These are phyloP conservation scores for Hybognathus amarus DNA, from an alignment of 2,797 vertebrate genomes.

Conservation along the genomic window DNA sequence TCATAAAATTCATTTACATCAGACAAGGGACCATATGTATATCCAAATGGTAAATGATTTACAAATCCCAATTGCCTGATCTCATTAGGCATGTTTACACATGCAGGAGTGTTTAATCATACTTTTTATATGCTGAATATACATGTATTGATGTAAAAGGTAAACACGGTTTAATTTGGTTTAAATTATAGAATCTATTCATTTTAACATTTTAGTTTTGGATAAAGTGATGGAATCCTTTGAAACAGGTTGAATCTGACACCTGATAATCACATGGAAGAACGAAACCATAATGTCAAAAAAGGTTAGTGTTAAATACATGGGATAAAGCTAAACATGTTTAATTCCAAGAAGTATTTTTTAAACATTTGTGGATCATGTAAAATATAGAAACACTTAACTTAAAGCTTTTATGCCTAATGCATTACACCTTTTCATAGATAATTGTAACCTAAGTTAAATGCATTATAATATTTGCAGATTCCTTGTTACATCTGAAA, in stretches of 20 bases:
- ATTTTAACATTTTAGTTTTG: neutral
- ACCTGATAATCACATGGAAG: neutral
- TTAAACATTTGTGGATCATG: neutral
- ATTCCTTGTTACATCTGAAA: neutral
- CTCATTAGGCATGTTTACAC: neutral
- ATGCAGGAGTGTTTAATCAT: neutral
- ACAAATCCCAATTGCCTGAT: slow-evolving; percentile 4
- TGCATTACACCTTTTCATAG: neutral
- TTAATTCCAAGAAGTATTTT: neutral
- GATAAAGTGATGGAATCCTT: neutral
- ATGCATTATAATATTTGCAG: neutral
- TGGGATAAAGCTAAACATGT: neutral
- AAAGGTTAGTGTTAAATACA: neutral
- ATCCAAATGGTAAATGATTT: slow-evolving; percentile 8
- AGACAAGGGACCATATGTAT: neutral
- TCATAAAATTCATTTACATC: slow-evolving; percentile 11
- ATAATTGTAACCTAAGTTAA: neutral
- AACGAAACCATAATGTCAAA: neutral
- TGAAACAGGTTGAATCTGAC: neutral
- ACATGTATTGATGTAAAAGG: neutral
- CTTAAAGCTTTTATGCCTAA: neutral
- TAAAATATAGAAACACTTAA: neutral
- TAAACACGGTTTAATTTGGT: neutral
- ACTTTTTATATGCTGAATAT: neutral
- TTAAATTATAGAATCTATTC: neutral